These are phyloP conservation scores for Grus americana DNA, from an alignment of 2,113 vertebrate species.

Conservation along the genomic window DNA sequence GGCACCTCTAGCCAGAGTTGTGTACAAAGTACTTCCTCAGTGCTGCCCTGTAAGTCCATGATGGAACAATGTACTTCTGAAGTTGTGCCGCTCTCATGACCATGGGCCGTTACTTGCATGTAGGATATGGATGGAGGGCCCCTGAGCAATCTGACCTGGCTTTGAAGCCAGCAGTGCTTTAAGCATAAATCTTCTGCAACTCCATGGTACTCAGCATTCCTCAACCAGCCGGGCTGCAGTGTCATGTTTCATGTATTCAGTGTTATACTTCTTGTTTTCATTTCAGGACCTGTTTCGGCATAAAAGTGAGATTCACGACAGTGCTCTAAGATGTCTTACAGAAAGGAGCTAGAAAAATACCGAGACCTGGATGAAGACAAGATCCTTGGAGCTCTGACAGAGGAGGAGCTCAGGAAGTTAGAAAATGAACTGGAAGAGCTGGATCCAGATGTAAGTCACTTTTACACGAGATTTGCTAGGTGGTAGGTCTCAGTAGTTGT, in stretches of 20 bases:
- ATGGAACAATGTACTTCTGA: rapidly evolving
- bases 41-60: rapidly evolving
- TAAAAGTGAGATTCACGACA: not conserved
- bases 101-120: rapidly evolving
- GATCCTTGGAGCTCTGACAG: constrained; percentile 90
- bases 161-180: not conserved
- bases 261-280: not conserved
- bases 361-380: constrained; percentile 95
- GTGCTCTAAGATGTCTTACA: constrained; percentile 84
- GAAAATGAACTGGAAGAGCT: constrained; percentile 95
- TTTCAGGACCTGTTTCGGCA: constrained; percentile 13
- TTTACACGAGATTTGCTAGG: not conserved
- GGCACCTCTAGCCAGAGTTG: not conserved
- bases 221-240: rapidly evolving
- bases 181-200: not conserved
- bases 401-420: constrained; percentile 90
- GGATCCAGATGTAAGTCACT: constrained; percentile 91
- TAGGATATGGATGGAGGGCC: not conserved
- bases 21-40: not conserved
- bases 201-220: not conserved
- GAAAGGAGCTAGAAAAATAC: constrained; percentile 95
- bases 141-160: not conserved
- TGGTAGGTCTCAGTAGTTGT: not conserved
- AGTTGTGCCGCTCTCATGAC: rapidly evolving
- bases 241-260: not conserved